phyloP scores from a whole-genome alignment of 37 sponge, comb jelly and placozoan genomes.

The Mnemiopsis leidyi region DNA sequence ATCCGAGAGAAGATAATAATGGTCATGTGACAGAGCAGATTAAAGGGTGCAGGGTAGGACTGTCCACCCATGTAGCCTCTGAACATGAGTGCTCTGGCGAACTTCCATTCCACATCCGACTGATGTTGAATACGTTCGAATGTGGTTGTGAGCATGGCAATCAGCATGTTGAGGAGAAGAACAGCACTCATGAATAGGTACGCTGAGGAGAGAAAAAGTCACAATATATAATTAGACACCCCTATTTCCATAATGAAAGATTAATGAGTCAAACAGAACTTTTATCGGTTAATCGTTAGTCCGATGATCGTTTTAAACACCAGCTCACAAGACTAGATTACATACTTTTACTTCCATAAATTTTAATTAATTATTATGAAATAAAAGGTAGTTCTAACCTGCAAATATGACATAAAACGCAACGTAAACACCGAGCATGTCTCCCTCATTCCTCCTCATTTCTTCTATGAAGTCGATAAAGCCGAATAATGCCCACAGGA shows the following conservation, averaged over 20 bases:
- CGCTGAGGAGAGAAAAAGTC: slow-evolving; percentile 2
- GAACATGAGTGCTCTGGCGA: slow-evolving; percentile 43
- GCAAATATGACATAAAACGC: background rate
- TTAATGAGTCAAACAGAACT: too few relatives aligned
- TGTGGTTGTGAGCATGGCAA: slow-evolving; percentile 58
- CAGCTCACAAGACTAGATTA: too few relatives aligned
- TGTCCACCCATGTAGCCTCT: slow-evolving; percentile 60
- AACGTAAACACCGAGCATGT: background rate
- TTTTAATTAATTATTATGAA: too few relatives aligned
- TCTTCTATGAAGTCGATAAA: slow-evolving; percentile 52
- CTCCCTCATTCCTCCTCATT: background rate
- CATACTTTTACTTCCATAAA: too few relatives aligned
- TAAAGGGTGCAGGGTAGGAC: slow-evolving; percentile 47
- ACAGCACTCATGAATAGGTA: slow-evolving; percentile 49
- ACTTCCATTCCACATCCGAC: slow-evolving; percentile 65
- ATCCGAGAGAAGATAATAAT: slow-evolving; percentile 5
- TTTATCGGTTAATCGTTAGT: too few relatives aligned
- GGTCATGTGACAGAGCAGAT: slow-evolving; percentile 39
- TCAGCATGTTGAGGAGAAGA: slow-evolving; percentile 63
- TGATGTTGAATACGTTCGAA: slow-evolving; percentile 63
- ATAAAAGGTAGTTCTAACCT: slow-evolving; percentile 18
- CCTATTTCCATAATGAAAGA: too few relatives aligned
- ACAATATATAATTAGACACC: too few relatives aligned
- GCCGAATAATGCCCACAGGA: slow-evolving; percentile 35
- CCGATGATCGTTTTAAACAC: too few relatives aligned